phyloP scores from a whole-genome alignment of 2,113 vertebrate species.

The Numida meleagris region DNA sequence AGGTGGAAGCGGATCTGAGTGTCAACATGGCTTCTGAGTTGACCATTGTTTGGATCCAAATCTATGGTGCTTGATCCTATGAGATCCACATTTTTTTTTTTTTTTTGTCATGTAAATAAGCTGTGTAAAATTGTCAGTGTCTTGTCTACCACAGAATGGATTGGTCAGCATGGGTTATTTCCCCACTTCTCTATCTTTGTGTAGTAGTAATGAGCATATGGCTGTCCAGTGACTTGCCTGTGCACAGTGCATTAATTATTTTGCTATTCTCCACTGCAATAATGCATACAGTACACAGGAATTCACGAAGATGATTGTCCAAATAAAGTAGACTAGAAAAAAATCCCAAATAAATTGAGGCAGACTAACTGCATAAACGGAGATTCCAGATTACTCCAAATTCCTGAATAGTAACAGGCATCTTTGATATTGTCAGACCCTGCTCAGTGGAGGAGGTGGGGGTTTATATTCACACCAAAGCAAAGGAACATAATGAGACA shows the following conservation, averaged over 20 bases:
- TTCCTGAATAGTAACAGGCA: neutral
- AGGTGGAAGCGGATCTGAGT: neutral
- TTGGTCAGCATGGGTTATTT: neutral
- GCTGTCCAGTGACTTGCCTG: neutral
- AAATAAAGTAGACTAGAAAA: neutral
- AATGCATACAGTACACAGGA: neutral
- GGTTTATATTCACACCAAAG: neutral
- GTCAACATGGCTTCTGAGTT: neutral
- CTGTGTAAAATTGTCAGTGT: neutral
- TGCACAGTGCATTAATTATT: neutral
- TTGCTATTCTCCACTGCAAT: neutral
- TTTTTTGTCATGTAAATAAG: neutral
- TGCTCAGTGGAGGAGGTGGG: accelerated
- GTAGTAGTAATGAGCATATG: neutral
- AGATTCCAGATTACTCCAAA: neutral
- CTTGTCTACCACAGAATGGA: neutral
- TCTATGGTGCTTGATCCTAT: neutral
- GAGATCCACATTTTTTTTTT: neutral
- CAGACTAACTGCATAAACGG: neutral
- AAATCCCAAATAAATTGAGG: neutral
- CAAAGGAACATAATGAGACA: neutral
- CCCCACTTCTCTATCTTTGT: neutral
- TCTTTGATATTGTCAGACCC: neutral
- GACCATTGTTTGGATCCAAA: neutral
- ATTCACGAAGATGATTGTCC: neutral